Base-by-base conservation (phyloP, 2,888 invertebrate species). In the Scaptomyza cyrtandrae region DNA sequence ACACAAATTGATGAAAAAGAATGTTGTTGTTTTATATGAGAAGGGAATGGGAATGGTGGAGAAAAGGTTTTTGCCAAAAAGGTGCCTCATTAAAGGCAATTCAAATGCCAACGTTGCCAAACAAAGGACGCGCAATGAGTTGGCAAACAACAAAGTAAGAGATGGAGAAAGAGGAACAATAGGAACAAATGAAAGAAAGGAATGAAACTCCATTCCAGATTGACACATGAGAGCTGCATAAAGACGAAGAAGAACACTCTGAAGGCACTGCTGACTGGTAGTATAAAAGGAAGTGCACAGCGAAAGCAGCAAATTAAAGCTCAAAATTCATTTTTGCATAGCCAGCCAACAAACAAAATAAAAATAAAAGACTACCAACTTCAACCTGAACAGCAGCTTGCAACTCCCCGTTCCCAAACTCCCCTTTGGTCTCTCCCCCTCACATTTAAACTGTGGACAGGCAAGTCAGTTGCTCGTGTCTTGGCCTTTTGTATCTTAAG, bases 291-390 rank as follows among this genome's bases (percentile, higher is more conserved):
- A 84, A 84, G 79, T 84, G 84, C 80, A 86, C 82, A 87, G 84
- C 69, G 80, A 81, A 86, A 87, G 80, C 84, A 76, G 80, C 78
- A 77, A 81, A 88, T 85, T 77, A 78, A 80, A 77, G 71, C 78
- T 74, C 80, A 85, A 78, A 83, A 86, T 78, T 79, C 74, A 80
- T 80, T 88, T 87, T 88, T 88, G 87, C 88, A 88, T 87, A 83
- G 75, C 75, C 71, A 16, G 41, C 19, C 33, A 43, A 16, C 0
- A 33, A 13, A 31, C 6, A 29, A 24, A 14, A 24, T n/a, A 24
- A 35, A 33, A 14, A 50, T 14, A 45, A 33, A 13, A 59, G 58
- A 33, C 62, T 52, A 19, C 46, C 56, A 65, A 65, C 54, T 55
- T 49, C 7, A 53, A 43, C 50, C 55, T 13, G 41, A 29, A 19